A percentile compares a stretch with the other conserved stretches of the same genome.
Evolutionary conservation across 2,113 vertebrate genomes (phyloP).

Genomic region (Vimba vimba): DNA sequence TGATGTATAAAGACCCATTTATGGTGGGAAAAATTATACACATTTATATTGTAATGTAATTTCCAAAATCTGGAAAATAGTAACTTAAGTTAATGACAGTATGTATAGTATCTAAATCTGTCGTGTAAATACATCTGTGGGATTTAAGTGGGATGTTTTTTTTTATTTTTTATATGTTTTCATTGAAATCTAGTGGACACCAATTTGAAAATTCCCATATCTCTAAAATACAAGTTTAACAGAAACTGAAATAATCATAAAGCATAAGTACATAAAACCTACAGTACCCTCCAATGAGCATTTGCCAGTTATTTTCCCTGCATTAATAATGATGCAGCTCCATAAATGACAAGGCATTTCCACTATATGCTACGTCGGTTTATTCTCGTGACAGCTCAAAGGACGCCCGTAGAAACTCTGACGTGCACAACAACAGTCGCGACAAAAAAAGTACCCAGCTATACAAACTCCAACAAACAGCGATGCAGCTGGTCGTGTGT

Average conservation of each 20-base stretch:
- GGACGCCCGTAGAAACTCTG: conserved; percentile 14
- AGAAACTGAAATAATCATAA: neutral
- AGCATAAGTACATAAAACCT: neutral
- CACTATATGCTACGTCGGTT: neutral
- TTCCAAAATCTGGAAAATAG: neutral
- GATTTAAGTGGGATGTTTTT: too few species aligned
- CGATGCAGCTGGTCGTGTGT: conserved; percentile 53
- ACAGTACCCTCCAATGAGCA: neutral
- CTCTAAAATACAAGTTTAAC: neutral
- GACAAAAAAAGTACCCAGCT: conserved; percentile 27
- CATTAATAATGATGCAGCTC: neutral
- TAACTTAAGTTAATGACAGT: neutral
- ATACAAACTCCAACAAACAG: conserved; percentile 48
- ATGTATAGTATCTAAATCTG: too few species aligned
- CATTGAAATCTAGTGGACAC: too few species aligned
- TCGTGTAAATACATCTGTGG: too few species aligned
- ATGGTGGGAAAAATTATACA: neutral
- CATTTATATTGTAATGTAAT: neutral
- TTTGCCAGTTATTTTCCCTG: neutral
- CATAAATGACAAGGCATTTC: conserved; percentile 12
- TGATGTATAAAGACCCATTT: neutral
- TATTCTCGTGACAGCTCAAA: conserved; percentile 43
- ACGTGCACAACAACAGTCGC: neutral
- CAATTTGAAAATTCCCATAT: too few species aligned
- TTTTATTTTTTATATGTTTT: too few species aligned